Evolutionary conservation across 2,888 invertebrate species (phyloP), one percentile per base, ranked within the genome.

Genomic region (Plagodis pulveraria): DNA sequence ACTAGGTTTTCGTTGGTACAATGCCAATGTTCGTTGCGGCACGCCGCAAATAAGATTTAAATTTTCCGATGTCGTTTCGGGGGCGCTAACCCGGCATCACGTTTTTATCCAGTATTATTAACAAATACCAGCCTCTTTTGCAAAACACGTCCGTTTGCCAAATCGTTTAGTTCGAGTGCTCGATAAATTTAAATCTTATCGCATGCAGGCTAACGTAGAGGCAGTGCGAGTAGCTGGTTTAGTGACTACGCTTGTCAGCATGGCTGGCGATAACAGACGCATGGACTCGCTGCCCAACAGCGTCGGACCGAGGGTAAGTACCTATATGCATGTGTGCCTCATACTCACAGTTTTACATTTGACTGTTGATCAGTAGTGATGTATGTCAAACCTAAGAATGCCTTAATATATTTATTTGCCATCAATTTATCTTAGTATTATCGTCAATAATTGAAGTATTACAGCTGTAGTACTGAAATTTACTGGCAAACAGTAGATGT

Each of bases 211-310:
- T 76, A 96, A 96, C 91, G 95, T 96, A 85, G 96, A 96, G 86
- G 96, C 96, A 78, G 96, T 97, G 63, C 93, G 96, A 76, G 96
- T 97, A 78, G 96, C 97, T 65, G 96, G 96, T 69, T 93, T 97
- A 80, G 96, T 97, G 80, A 96, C 97, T 73, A 96, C 96, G 73
- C 94, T 97, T 86, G 96, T 97, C 84, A 96, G 96, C 91, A 96
- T 96, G 80, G 96, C 96, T 62, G 96, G 96, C 49, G 94, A 94
- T 93, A 84, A 85, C 86, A 79, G 87, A 76, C 86, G 93, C 74
- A 90, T 93, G 93, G 89, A 91, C 76, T 84, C 89, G 56, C 83
- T 91, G 69, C 92, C 92, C 52, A 92, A 92, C 88, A 91, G 89
- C 83, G 89, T 91, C 62, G 93, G 93, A 87, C 93, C 93, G 43